phyloP scores from a whole-genome alignment of 2,888 invertebrate genomes.

The Metopia argyrocephala region DNA sequence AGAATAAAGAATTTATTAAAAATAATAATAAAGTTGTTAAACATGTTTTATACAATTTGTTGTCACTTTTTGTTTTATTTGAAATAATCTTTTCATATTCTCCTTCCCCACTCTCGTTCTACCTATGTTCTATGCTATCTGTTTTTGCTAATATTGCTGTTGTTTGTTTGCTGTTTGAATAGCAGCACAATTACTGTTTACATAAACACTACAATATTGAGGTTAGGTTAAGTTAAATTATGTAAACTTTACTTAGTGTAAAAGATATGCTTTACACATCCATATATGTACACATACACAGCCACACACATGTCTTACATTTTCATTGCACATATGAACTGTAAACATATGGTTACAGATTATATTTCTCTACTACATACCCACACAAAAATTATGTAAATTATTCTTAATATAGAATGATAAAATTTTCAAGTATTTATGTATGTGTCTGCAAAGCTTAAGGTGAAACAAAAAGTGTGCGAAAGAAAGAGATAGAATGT shows the following conservation, averaged over 20 bases:
- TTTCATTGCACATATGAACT: neutral
- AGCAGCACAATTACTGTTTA: slow-evolving; percentile 19
- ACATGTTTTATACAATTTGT: neutral
- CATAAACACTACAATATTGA: slow-evolving; percentile 48
- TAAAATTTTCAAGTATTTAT: slow-evolving; percentile 21
- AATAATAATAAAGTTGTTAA: neutral
- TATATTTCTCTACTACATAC: neutral
- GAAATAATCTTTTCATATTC: neutral
- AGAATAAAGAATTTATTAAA: neutral
- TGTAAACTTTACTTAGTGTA: slow-evolving; percentile 46
- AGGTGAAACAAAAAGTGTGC: neutral
- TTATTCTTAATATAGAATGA: slow-evolving; percentile 31
- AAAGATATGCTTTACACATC: slow-evolving; percentile 6
- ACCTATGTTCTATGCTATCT: neutral
- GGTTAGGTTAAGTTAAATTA: slow-evolving; percentile 51
- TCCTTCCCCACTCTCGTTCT: neutral
- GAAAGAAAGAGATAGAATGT: neutral
- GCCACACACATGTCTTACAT: too few species aligned
- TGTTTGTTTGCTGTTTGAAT: neutral
- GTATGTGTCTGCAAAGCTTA: too few species aligned
- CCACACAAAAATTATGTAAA: slow-evolving; percentile 43
- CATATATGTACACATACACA: too few species aligned
- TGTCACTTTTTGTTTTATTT: too few species aligned
- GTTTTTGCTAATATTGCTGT: neutral
- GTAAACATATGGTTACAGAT: slow-evolving; percentile 34